Percentiles rank a stretch among this genome's conserved stretches.
Evolutionary conservation across 2,797 vertebrate genomes (phyloP).

Genomic region (Vipera ursinii): DNA sequence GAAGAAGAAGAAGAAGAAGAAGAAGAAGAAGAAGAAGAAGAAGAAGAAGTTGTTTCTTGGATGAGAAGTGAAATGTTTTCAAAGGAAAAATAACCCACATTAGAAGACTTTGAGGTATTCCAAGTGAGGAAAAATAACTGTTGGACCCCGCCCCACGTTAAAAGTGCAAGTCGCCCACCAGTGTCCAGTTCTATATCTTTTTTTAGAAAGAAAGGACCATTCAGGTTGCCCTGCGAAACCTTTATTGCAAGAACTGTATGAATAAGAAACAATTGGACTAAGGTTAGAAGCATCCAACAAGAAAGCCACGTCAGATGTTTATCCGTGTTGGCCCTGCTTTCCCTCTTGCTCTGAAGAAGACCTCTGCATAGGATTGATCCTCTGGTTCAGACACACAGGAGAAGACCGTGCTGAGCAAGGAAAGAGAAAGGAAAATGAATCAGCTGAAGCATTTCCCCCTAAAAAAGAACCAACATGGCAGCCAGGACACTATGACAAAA

Average conservation of each 20-base stretch:
- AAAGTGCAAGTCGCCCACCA: neutral
- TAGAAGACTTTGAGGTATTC: neutral
- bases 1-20: too few species aligned
- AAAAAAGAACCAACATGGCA: neutral
- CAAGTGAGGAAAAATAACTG: neutral
- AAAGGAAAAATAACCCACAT: neutral
- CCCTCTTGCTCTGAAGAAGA: neutral
- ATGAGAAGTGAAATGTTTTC: neutral
- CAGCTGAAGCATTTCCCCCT: neutral
- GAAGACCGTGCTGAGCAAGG: neutral
- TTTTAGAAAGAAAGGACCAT: neutral
- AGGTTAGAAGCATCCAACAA: neutral
- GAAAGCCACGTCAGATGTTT: neutral
- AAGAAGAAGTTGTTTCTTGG: neutral
- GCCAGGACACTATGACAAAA: neutral
- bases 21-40: too few species aligned
- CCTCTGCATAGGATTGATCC: neutral
- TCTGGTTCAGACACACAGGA: neutral
- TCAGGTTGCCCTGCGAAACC: neutral
- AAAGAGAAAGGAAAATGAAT: neutral
- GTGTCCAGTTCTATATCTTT: neutral
- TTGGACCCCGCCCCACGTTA: neutral
- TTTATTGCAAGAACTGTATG: neutral
- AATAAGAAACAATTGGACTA: neutral
- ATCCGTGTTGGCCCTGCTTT: neutral